Evolutionary conservation across 2,888 invertebrate genomes (phyloP).

Genomic region (Cerceris ruficornis): DNA sequence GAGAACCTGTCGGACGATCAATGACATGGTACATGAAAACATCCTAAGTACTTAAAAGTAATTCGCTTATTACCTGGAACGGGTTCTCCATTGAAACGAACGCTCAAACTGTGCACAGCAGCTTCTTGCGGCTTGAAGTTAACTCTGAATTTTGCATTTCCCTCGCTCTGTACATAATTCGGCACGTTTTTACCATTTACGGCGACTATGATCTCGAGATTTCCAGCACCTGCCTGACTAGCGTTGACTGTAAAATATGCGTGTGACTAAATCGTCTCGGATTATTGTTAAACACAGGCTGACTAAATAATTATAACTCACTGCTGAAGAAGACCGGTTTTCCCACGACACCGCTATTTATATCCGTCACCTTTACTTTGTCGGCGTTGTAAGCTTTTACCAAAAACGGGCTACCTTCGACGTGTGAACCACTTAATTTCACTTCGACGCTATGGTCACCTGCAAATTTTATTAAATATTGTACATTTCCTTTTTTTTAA

Average conservation of each 20-base stretch:
- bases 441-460: conserved; percentile 96
- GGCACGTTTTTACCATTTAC: conserved; percentile 98
- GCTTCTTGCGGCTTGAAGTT: conserved; percentile 98
- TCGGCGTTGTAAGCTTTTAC: conserved; percentile 98
- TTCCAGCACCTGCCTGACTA: conserved; percentile 96
- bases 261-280: background rate
- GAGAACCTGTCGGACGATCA: conserved; percentile 86
- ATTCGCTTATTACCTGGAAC: conserved; percentile 83
- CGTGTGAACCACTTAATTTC: conserved; percentile 87
- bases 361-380: conserved; percentile 96
- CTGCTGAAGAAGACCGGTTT: conserved; percentile 97
- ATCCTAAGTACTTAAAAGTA: background rate
- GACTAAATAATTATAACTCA: conserved; percentile 80
- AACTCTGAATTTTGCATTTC: conserved; percentile 95
- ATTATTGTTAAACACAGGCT: background rate
- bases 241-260: conserved; percentile 92
- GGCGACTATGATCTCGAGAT: conserved; percentile 98
- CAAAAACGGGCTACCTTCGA: conserved; percentile 97
- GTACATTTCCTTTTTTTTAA: background rate
- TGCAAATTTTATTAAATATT: conserved; percentile 61
- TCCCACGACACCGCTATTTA: conserved; percentile 94
- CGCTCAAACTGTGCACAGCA: conserved; percentile 94
- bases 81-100: conserved; percentile 89
- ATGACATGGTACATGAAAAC: background rate
- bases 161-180: conserved; percentile 98